These are phyloP conservation scores for Valencia hispanica DNA, from an alignment of 2,797 vertebrate genomes.

Conservation along the genomic window DNA sequence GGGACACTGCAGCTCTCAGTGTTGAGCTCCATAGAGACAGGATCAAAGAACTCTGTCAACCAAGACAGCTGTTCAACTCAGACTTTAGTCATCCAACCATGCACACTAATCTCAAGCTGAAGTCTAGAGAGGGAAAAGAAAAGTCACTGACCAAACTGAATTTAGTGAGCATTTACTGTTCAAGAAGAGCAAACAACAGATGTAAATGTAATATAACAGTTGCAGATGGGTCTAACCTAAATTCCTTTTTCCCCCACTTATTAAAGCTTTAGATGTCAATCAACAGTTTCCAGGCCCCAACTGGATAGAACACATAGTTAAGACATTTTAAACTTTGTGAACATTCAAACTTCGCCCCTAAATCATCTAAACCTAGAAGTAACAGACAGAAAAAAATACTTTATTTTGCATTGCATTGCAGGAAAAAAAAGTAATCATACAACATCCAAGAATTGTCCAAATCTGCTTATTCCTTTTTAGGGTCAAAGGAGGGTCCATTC, in stretches of 20 bases:
- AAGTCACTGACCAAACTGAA: constrained; percentile 51
- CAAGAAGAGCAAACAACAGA: constrained; percentile 33
- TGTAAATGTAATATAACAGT: constrained; percentile 14
- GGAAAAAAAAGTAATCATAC: not conserved
- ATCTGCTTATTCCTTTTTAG: too few relatives aligned
- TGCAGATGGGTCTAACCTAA: constrained; percentile 7
- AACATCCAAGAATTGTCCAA: not conserved
- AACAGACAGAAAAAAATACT: not conserved
- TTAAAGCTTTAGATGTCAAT: not conserved
- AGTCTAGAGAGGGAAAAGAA: constrained; percentile 49
- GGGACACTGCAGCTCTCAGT: constrained; percentile 50
- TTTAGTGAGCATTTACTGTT: constrained; percentile 54
- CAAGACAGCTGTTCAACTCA: constrained; percentile 67
- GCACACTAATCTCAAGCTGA: constrained; percentile 62
- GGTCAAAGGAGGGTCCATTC: too few relatives aligned
- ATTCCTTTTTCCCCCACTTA: constrained; percentile 16
- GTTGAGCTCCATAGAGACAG: constrained; percentile 60
- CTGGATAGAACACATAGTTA: not conserved
- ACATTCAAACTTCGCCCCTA: not conserved
- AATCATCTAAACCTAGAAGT: not conserved
- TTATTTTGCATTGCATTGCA: not conserved
- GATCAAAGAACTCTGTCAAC: constrained; percentile 75
- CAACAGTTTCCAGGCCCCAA: not conserved
- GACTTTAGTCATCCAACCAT: constrained; percentile 73
- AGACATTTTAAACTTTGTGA: not conserved